Conservation (phyloP, 2,797 vertebrate genomes). For the Trachurus trachurus region DNA sequence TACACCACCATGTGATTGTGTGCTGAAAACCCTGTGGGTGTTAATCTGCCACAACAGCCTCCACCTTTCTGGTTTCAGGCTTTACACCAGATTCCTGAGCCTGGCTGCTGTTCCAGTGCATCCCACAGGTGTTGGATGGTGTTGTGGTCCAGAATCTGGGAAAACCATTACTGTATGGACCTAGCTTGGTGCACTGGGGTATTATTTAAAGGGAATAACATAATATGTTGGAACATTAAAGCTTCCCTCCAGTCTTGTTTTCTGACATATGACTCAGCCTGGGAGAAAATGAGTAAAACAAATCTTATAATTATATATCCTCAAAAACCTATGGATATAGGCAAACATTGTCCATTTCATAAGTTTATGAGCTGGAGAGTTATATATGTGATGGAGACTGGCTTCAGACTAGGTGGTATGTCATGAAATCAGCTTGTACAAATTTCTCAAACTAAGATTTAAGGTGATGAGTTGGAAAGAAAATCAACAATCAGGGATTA, state of each 20-base stretch:
- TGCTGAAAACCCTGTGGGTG: background rate
- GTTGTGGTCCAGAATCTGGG: background rate
- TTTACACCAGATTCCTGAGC: too few species aligned
- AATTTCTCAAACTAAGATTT: background rate
- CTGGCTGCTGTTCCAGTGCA: background rate
- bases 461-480: background rate
- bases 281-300: too few species aligned
- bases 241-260: background rate
- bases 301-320: too few species aligned
- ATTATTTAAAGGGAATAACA: background rate
- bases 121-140: background rate
- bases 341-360: background rate
- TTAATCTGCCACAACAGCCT: background rate
- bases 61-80: background rate
- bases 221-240: background rate
- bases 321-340: too few species aligned
- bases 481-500: background rate
- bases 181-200: background rate
- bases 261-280: background rate
- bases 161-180: background rate
- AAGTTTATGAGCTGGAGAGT: background rate
- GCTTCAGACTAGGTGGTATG: background rate
- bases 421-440: background rate
- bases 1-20: background rate
- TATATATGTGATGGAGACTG: background rate